Evolutionary conservation across 2,888 invertebrate genomes (phyloP).

Genomic region (Acronicta aceris): DNA sequence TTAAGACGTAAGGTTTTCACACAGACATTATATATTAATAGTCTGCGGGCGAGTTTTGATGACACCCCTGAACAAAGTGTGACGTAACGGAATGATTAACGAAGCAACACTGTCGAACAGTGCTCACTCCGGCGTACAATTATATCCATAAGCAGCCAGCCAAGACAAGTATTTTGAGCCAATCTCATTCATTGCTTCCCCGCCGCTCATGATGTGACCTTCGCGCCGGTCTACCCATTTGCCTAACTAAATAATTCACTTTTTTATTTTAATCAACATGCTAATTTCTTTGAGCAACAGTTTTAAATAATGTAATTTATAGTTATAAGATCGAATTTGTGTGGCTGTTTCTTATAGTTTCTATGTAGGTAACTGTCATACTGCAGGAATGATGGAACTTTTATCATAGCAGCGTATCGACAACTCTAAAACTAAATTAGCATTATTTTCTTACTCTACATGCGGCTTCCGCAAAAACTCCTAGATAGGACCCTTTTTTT

Average conservation of each 20-base stretch:
- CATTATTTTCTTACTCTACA: neutral
- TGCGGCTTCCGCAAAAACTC: neutral
- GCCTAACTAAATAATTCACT: constrained; percentile 37
- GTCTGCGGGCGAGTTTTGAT: constrained; percentile 25
- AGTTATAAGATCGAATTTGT: constrained; percentile 16
- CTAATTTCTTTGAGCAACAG: constrained; percentile 21
- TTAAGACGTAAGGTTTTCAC: constrained; percentile 41
- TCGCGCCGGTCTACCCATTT: constrained; percentile 44
- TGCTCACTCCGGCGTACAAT: constrained; percentile 12
- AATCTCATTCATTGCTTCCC: constrained; percentile 55
- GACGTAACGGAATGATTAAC: constrained; percentile 46
- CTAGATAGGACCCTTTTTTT: neutral
- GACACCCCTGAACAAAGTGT: constrained; percentile 30
- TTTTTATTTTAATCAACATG: constrained; percentile 35
- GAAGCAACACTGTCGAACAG: constrained; percentile 22
- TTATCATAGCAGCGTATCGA: too few species aligned
- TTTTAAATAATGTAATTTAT: constrained; percentile 30
- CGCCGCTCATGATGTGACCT: constrained; percentile 46
- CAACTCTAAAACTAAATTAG: neutral
- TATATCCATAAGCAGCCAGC: constrained; percentile 34
- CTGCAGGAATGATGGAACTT: neutral
- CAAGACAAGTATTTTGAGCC: constrained; percentile 36
- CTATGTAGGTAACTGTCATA: too few species aligned
- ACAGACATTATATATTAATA: constrained; percentile 29
- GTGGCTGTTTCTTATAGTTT: constrained; percentile 15